Evolutionary conservation across 2,888 invertebrate species (phyloP).

Genomic region (Dasysyrphus albostriatus): DNA sequence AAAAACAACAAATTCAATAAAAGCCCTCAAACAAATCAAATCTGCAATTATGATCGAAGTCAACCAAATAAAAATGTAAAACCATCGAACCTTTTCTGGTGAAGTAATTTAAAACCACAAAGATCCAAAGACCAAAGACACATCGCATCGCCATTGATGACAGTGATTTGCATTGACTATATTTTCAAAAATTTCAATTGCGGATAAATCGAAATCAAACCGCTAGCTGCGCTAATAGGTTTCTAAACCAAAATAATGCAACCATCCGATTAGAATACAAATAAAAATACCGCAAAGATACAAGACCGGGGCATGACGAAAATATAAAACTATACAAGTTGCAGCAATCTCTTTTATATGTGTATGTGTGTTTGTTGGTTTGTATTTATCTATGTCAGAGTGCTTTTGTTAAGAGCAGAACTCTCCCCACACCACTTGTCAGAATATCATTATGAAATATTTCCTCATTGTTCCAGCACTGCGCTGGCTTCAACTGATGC

Average conservation of each 20-base stretch:
- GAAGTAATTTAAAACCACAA: slow-evolving; percentile 61
- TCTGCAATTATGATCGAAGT: slow-evolving; percentile 49
- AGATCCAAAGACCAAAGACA: slow-evolving; percentile 43
- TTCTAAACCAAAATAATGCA: slow-evolving; percentile 65
- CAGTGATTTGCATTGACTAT: slow-evolving; percentile 43
- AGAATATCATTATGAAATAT: slow-evolving; percentile 71
- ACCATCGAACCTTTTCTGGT: slow-evolving; percentile 58
- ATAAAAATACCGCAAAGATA: slow-evolving; percentile 1
- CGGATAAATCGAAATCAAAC: slow-evolving; percentile 56
- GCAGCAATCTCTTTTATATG: slow-evolving; percentile 38
- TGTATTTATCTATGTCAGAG: slow-evolving; percentile 57
- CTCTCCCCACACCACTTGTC: slow-evolving; percentile 12
- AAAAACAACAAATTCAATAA: neutral
- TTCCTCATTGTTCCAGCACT: slow-evolving; percentile 61
- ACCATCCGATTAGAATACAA: slow-evolving; percentile 49
- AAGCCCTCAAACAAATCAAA: slow-evolving; percentile 30
- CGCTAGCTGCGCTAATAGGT: slow-evolving; percentile 48
- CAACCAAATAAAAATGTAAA: slow-evolving; percentile 36
- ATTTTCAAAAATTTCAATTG: slow-evolving; percentile 22
- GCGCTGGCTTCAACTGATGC: slow-evolving; percentile 5
- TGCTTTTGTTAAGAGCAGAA: slow-evolving; percentile 37
- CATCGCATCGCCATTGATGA: slow-evolving; percentile 13
- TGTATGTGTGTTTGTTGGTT: neutral
- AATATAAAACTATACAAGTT: slow-evolving; percentile 34
- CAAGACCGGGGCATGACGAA: slow-evolving; percentile 26